Conservation (phyloP, 1,140 invertebrate species). For the Drosophila azteca region DNA sequence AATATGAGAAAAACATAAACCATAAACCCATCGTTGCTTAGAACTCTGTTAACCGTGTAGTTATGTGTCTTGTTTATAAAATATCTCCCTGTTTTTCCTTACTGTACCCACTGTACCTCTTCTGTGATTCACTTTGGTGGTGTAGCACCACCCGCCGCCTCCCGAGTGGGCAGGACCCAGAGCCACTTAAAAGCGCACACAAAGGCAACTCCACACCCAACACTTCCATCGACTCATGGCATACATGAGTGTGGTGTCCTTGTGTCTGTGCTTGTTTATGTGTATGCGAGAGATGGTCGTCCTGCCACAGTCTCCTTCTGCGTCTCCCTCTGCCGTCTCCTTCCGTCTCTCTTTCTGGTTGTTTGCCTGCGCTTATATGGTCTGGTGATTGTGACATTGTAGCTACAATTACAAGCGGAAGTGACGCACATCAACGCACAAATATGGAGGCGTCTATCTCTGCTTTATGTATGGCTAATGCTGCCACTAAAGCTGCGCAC, state of each 20-base stretch:
- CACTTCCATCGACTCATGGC: background rate
- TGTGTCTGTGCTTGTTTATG: conserved; percentile 30
- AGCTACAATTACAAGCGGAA: conserved; percentile 82
- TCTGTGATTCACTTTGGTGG: conserved; percentile 74
- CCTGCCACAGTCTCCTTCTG: background rate
- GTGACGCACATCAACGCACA: conserved; percentile 77
- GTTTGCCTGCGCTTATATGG: conserved; percentile 75
- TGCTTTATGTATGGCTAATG: conserved; percentile 80
- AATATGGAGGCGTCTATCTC: conserved; percentile 69
- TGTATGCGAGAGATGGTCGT: conserved; percentile 38
- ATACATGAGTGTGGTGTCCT: background rate
- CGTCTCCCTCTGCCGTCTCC: background rate
- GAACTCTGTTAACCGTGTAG: no score
- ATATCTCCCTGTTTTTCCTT: background rate
- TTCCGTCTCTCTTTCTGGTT: conserved; percentile 2
- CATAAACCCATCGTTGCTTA: no score
- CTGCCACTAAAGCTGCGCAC: conserved; percentile 79
- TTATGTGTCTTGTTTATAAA: background rate
- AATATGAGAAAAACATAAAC: background rate
- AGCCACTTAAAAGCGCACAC: conserved; percentile 77
- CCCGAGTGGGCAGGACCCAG: conserved; percentile 68
- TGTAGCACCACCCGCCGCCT: no score
- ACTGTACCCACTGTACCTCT: conserved; percentile 22
- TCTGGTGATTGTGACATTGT: conserved; percentile 82
- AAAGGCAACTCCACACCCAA: conserved; percentile 33